Percentiles rank a stretch among this genome's conserved stretches.
phyloP scores from a whole-genome alignment of 2,888 invertebrate species.

The Polydrusus pterygomalis region DNA sequence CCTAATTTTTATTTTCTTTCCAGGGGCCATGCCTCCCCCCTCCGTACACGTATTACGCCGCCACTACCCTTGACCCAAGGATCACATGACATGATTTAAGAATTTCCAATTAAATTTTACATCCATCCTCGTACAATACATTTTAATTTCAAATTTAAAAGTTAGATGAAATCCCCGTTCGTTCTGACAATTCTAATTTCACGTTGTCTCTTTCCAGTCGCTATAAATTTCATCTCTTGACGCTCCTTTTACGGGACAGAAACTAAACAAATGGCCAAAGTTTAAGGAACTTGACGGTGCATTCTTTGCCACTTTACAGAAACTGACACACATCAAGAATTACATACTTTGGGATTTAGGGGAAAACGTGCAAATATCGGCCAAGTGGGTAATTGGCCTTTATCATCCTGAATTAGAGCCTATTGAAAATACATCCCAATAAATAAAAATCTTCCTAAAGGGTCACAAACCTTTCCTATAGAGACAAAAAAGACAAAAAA shows the following conservation, averaged over 20 bases:
- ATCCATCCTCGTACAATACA: neutral
- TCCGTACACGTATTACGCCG: too few relatives aligned
- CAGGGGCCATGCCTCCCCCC: too few relatives aligned
- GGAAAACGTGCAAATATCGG: neutral
- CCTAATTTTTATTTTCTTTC: neutral
- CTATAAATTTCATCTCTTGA: conserved; percentile 24
- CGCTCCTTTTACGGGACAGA: conserved; percentile 14
- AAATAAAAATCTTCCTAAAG: too few relatives aligned
- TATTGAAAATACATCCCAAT: too few relatives aligned
- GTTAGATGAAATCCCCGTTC: conserved; percentile 15
- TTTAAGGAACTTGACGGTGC: conserved; percentile 26
- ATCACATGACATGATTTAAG: neutral
- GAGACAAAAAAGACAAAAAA: too few relatives aligned
- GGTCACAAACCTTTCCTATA: too few relatives aligned
- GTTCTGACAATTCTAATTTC: conserved; percentile 13
- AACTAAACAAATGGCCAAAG: conserved; percentile 35
- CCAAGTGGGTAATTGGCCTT: neutral
- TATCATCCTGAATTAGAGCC: too few relatives aligned
- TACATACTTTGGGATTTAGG: conserved; percentile 22
- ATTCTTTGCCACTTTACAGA: conserved; percentile 33
- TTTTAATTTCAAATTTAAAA: conserved; percentile 26
- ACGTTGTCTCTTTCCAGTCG: neutral
- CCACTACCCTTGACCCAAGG: neutral
- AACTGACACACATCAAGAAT: conserved; percentile 34
- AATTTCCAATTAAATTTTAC: neutral